phyloP scores from a whole-genome alignment of 2,797 vertebrate genomes.

The Agapornis canus region DNA sequence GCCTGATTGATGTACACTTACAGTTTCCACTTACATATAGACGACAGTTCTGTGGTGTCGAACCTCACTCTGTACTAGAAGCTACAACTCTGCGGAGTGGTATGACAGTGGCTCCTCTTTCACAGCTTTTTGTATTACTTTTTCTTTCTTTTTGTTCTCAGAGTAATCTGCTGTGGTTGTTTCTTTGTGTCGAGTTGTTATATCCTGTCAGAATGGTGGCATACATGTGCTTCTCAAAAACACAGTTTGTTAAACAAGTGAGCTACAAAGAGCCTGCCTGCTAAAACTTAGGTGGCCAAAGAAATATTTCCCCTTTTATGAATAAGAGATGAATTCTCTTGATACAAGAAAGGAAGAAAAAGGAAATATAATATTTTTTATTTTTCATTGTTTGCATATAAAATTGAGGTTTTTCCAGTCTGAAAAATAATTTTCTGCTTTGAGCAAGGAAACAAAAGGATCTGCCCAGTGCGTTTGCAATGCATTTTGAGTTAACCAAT shows the following conservation, averaged over 20 bases:
- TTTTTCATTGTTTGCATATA: not conserved
- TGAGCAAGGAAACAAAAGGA: not conserved
- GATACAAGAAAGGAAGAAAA: not conserved
- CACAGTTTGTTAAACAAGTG: not conserved
- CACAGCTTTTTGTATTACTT: not conserved
- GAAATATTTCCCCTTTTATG: not conserved
- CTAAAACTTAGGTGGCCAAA: not conserved
- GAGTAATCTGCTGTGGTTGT: not conserved
- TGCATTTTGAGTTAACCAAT: not conserved
- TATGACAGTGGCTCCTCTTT: not conserved
- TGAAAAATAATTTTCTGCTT: not conserved
- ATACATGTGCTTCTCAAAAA: not conserved
- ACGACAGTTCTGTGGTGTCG: not conserved
- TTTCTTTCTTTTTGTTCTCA: not conserved
- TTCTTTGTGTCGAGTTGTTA: not conserved
- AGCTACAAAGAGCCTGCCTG: not conserved
- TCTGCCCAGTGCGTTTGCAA: not conserved
- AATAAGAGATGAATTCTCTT: not conserved
- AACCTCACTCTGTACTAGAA: not conserved
- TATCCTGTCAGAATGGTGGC: not conserved
- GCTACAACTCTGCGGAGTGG: not conserved
- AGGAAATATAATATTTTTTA: not conserved
- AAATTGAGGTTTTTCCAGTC: not conserved
- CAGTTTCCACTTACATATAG: not conserved
- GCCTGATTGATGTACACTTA: not conserved